Evolutionary conservation across 2,113 vertebrate genomes (phyloP).

Genomic region (Oophaga pumilio): DNA sequence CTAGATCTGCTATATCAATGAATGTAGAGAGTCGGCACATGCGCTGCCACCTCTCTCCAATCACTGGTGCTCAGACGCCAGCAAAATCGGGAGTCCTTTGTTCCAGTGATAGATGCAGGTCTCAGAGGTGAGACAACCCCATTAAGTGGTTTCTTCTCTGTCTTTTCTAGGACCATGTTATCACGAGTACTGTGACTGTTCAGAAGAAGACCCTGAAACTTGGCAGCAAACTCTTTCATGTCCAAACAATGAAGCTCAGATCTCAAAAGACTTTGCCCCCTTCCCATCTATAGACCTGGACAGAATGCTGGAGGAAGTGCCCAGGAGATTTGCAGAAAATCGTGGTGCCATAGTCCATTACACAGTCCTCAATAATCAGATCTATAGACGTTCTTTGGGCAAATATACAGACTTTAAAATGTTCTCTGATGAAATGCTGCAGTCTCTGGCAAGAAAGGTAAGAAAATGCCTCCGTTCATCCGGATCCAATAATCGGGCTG

Average conservation of each 20-base stretch:
- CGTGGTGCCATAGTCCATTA: slow-evolving; percentile 89
- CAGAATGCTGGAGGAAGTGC: slow-evolving; percentile 80
- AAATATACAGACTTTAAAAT: slow-evolving; percentile 97
- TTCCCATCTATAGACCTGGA: slow-evolving; percentile 85
- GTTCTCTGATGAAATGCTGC: slow-evolving; percentile 93
- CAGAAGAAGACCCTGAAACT: slow-evolving; percentile 70
- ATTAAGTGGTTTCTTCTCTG: background rate
- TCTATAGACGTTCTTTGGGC: slow-evolving; percentile 85
- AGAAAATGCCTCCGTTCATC: background rate
- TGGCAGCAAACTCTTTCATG: slow-evolving; percentile 81
- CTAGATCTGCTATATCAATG: no score
- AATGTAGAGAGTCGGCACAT: no score
- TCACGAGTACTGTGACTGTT: slow-evolving; percentile 90
- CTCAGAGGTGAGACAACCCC: no score
- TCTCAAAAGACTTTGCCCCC: slow-evolving; percentile 78
- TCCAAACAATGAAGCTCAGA: slow-evolving; percentile 79
- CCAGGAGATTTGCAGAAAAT: slow-evolving; percentile 76
- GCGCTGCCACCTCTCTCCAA: no score
- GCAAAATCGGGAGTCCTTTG: no score
- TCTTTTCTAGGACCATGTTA: slow-evolving; percentile 80
- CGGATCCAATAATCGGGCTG: background rate
- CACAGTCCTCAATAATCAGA: slow-evolving; percentile 77
- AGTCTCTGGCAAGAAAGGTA: slow-evolving; percentile 90
- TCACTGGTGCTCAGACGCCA: no score
- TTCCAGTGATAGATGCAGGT: no score